Percentiles rank a stretch among this genome's conserved stretches.
Conservation (phyloP, 2,113 vertebrate species). For the Rafetus swinhoei region DNA sequence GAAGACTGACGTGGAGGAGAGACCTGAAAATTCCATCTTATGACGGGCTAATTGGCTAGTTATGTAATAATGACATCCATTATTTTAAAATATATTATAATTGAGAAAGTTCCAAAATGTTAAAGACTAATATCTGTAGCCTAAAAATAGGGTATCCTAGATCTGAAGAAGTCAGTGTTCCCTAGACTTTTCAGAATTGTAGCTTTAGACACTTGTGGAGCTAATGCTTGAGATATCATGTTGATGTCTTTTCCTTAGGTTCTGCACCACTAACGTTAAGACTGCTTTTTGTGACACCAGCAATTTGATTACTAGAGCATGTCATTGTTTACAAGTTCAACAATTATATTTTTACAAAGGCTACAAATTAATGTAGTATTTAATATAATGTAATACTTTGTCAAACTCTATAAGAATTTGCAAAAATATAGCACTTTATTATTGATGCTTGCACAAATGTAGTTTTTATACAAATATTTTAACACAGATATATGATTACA, state of each 20-base stretch:
- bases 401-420: background rate
- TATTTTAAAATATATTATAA: background rate
- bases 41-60: no score
- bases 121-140: background rate
- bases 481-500: slow-evolving; percentile 31
- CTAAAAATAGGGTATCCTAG: background rate
- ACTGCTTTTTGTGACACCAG: background rate
- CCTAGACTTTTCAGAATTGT: background rate
- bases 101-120: background rate
- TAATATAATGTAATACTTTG: background rate
- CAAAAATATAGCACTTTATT: background rate
- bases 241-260: background rate
- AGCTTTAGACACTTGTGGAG: background rate
- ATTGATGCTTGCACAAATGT: slow-evolving; percentile 26
- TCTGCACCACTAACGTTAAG: background rate
- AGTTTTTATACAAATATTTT: slow-evolving; percentile 46
- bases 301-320: background rate
- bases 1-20: no score
- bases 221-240: background rate
- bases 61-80: background rate
- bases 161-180: background rate
- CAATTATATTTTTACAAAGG: background rate
- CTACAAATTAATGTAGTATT: background rate
- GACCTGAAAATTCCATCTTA: no score
- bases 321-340: background rate